These are phyloP conservation scores for Corythoichthys haematopterus DNA, from an alignment of 2,113 vertebrate species.

Conservation along the genomic window DNA sequence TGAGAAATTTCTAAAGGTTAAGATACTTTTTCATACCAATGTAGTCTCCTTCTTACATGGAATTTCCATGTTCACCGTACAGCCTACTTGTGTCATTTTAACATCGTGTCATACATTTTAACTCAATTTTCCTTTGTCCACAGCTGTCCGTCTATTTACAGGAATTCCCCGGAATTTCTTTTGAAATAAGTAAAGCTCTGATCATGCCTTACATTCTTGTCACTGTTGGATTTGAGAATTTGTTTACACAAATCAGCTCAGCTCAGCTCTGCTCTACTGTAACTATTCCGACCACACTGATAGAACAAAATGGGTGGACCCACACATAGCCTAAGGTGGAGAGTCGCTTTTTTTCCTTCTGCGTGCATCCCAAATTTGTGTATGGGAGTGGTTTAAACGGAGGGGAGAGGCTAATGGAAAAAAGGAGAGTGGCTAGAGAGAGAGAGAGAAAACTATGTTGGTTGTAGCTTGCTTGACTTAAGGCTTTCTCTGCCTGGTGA, in stretches of 20 bases:
- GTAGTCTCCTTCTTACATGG: too few species aligned
- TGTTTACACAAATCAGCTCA: constrained; percentile 37
- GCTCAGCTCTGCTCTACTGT: constrained; percentile 11
- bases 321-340: constrained; percentile 22
- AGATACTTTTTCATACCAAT: too few species aligned
- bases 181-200: neutral
- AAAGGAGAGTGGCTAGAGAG: constrained; percentile 24
- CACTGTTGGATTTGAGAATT: constrained; percentile 63
- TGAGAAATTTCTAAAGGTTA: too few species aligned
- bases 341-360: constrained; percentile 2
- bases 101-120: too few species aligned
- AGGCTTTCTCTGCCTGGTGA: constrained; percentile 62
- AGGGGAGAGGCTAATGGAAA: constrained; percentile 51
- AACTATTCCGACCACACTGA: constrained; percentile 51
- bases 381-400: constrained; percentile 37
- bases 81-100: too few species aligned
- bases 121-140: too few species aligned
- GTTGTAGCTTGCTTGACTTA: constrained; percentile 63
- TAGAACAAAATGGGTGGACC: constrained; percentile 36
- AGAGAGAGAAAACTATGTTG: constrained; percentile 47
- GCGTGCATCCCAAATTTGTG: constrained; percentile 14
- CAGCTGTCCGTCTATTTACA: too few species aligned
- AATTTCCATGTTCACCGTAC: too few species aligned
- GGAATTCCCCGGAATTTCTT: too few species aligned
- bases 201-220: constrained; percentile 61